Evolutionary conservation across 2,888 invertebrate species (phyloP).

Genomic region (Unio delphinus): DNA sequence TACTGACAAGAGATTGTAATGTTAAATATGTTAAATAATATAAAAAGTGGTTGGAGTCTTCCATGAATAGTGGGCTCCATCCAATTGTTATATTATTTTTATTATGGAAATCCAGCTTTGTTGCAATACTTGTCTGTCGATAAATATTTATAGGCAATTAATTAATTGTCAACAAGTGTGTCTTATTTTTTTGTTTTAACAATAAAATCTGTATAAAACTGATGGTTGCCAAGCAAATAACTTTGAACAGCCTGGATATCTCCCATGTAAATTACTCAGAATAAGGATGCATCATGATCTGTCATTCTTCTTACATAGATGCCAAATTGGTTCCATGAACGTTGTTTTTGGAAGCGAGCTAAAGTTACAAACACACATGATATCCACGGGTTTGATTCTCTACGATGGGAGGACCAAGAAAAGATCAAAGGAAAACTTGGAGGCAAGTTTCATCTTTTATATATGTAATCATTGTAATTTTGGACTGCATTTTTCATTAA

Average conservation of each 20-base stretch:
- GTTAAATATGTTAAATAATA: not conserved
- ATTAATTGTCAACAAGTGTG: no score
- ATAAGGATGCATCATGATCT: no score
- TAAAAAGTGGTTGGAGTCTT: no score
- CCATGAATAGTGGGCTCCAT: not conserved
- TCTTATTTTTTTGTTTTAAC: no score
- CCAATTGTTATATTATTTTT: no score
- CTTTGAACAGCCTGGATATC: no score
- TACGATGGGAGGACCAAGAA: conserved; percentile 89
- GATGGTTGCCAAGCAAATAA: no score
- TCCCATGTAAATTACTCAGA: no score
- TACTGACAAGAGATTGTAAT: not conserved
- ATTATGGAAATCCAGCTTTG: no score
- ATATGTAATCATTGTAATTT: not conserved
- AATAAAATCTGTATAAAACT: no score
- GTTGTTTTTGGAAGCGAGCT: conserved; percentile 89
- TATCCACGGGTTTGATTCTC: conserved; percentile 78
- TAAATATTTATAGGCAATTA: no score
- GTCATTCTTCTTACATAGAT: conserved; percentile 48
- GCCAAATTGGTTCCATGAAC: conserved; percentile 89
- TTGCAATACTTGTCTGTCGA: no score
- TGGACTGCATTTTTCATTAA: not conserved
- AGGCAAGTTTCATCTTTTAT: conserved; percentile 21
- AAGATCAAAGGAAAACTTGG: conserved; percentile 76
- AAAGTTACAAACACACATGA: conserved; percentile 83